Evolutionary conservation across 2,888 invertebrate species (phyloP).

Genomic region (Lutraria lutraria): DNA sequence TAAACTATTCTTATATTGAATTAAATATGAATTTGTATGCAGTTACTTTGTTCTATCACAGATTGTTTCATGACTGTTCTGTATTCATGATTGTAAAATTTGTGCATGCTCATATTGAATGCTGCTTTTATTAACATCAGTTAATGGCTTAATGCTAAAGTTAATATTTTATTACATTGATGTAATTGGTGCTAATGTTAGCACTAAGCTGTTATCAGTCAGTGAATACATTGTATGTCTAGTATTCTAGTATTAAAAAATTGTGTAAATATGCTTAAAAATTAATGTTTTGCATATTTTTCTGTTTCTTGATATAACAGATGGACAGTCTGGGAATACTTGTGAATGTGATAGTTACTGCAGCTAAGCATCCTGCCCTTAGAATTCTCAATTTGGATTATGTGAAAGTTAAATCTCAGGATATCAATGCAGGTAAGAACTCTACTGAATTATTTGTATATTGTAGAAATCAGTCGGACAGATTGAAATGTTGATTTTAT

Average conservation of each 20-base stretch:
- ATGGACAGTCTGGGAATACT: constrained; percentile 69
- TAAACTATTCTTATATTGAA: neutral
- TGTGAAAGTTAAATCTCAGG: constrained; percentile 60
- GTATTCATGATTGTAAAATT: no score
- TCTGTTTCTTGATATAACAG: constrained; percentile 57
- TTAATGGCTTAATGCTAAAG: no score
- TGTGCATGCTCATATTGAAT: neutral
- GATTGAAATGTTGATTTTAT: no score
- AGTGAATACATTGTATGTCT: neutral
- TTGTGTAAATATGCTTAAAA: neutral
- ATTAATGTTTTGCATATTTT: neutral
- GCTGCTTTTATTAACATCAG: no score
- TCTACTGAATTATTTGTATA: neutral
- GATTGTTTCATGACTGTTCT: no score
- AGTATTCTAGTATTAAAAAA: neutral
- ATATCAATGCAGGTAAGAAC: constrained; percentile 28
- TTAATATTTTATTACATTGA: no score
- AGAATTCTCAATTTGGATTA: constrained; percentile 72
- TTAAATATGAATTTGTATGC: no score
- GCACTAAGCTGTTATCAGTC: neutral
- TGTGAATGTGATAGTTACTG: constrained; percentile 64
- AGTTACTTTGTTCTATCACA: no score
- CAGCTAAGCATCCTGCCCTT: constrained; percentile 67
- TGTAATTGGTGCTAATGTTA: no score
- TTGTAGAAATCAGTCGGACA: neutral